Evolutionary conservation across 2,888 invertebrate genomes (phyloP).

Genomic region (Diadegma fenestrale): DNA sequence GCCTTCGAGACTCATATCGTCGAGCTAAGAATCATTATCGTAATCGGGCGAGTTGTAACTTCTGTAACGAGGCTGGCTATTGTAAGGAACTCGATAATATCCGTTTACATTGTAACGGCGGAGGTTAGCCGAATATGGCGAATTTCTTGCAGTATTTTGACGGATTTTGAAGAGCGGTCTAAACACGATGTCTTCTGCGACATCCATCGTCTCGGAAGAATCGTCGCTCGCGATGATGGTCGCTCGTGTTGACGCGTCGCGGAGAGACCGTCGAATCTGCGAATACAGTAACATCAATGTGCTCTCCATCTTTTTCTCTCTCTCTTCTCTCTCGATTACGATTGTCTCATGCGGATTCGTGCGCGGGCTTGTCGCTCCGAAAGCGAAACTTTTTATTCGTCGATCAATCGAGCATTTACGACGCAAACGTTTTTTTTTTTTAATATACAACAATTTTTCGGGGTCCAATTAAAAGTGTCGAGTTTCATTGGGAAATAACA

Average conservation of each 20-base stretch:
- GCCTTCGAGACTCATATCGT: background rate
- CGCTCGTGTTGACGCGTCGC: background rate
- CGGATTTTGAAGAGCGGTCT: slow-evolving; percentile 81
- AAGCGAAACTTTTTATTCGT: background rate
- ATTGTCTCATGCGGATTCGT: background rate
- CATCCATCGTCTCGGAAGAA: slow-evolving; percentile 75
- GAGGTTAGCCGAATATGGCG: slow-evolving; percentile 50
- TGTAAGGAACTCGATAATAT: slow-evolving; percentile 59
- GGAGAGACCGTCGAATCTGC: slow-evolving; percentile 60
- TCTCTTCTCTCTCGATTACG: background rate
- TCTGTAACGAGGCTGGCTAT: slow-evolving; percentile 31
- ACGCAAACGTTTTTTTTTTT: no score
- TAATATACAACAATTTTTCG: no score
- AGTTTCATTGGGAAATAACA: background rate
- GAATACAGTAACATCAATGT: slow-evolving; percentile 53
- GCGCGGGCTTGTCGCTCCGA: background rate
- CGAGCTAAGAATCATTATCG: slow-evolving; percentile 10
- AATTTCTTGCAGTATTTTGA: slow-evolving; percentile 72
- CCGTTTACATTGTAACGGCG: slow-evolving; percentile 69
- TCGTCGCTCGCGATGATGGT: background rate
- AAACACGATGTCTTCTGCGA: slow-evolving; percentile 82
- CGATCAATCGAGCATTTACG: background rate
- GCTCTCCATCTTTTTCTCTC: background rate
- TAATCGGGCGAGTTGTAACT: slow-evolving; percentile 26
- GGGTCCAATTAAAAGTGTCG: no score